phyloP scores from a whole-genome alignment of 1,140 invertebrate species.

The Scaptodrosophila lebanonensis region DNA sequence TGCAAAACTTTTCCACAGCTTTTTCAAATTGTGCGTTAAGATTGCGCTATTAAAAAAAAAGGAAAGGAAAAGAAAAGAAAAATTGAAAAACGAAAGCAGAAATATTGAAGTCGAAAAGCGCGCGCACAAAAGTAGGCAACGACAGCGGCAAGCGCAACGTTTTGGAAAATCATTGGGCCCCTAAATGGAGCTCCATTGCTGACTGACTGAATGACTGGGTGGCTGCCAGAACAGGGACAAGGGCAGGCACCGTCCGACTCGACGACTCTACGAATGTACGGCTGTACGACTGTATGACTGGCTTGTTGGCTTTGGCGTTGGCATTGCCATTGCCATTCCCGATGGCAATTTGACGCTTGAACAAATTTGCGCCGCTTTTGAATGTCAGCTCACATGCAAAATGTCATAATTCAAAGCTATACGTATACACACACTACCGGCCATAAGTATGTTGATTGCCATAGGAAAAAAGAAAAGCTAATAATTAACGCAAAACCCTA shows the following conservation, averaged over 20 bases:
- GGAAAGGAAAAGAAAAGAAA: background rate
- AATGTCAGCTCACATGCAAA: constrained; percentile 68
- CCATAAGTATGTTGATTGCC: no score
- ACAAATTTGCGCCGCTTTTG: constrained; percentile 74
- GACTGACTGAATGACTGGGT: background rate
- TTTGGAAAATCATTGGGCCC: constrained; percentile 52
- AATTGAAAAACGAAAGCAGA: constrained; percentile 67
- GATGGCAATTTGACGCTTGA: constrained; percentile 65
- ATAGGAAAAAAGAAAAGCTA: no score
- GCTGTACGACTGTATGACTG: no score
- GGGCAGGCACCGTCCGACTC: background rate
- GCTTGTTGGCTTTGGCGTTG: no score
- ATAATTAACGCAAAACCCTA: no score
- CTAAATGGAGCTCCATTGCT: no score
- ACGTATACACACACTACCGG: no score
- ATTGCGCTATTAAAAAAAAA: constrained; percentile 38
- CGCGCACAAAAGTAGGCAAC: constrained; percentile 63
- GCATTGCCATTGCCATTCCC: no score
- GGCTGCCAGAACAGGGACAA: background rate
- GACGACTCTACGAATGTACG: background rate
- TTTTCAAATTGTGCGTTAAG: constrained; percentile 71
- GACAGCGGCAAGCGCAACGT: constrained; percentile 33
- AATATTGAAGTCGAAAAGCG: no score
- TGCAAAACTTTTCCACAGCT: constrained; percentile 39
- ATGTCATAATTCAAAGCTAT: constrained; percentile 65